Conservation (phyloP, 1,140 invertebrate species). For the Popillia japonica region DNA sequence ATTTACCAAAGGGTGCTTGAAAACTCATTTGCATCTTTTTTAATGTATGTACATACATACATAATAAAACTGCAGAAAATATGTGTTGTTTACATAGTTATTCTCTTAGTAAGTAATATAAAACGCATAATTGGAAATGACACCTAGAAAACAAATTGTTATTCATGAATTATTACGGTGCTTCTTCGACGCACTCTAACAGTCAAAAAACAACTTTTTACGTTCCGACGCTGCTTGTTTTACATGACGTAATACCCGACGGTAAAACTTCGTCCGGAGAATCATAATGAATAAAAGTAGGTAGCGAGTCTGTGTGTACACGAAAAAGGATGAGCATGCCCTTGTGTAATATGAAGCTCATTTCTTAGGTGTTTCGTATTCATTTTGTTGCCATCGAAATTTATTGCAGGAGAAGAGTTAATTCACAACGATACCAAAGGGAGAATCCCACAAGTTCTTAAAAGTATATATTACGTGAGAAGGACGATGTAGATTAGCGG, state of each 20-base stretch:
- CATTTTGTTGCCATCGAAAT: slow-evolving; percentile 1
- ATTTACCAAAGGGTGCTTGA: too few species aligned
- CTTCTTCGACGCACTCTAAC: neutral
- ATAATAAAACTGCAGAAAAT: too few species aligned
- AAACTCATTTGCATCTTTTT: too few species aligned
- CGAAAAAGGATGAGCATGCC: neutral
- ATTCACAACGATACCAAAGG: neutral
- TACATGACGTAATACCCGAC: neutral
- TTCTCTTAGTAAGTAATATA: neutral
- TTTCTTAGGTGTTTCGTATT: slow-evolving; percentile 3
- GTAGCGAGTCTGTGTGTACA: neutral
- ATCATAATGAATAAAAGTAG: neutral
- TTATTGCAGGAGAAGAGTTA: neutral
- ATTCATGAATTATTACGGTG: slow-evolving; percentile 7
- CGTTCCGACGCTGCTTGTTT: neutral
- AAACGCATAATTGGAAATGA: neutral
- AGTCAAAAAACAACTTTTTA: neutral
- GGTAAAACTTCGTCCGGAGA: neutral
- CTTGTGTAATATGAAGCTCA: slow-evolving; percentile 10
- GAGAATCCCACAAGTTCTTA: neutral
- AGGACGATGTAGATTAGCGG: too few species aligned
- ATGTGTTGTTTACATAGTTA: too few species aligned
- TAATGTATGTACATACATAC: too few species aligned
- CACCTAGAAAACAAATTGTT: slow-evolving; percentile 14
- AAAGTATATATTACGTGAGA: neutral